These are phyloP conservation scores for Laticauda colubrina DNA, from an alignment of 2,113 vertebrate species.

Conservation along the genomic window DNA sequence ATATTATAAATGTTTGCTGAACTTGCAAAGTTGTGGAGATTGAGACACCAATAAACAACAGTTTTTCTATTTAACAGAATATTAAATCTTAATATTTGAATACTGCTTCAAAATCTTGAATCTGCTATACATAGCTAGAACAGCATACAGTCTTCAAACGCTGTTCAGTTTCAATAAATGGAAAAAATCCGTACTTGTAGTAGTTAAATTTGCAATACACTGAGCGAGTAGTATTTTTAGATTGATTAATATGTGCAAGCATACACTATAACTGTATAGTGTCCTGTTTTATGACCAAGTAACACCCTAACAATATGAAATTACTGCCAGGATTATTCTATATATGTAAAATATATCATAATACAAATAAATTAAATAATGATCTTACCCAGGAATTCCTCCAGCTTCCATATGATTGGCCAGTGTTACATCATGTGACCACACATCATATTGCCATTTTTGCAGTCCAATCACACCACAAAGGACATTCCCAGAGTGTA, in stretches of 20 bases:
- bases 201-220: background rate
- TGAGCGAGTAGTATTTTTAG: too few species aligned
- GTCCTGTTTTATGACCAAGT: background rate
- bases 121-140: background rate
- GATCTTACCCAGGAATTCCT: slow-evolving; percentile 90
- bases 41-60: too few species aligned
- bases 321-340: background rate
- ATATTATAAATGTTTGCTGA: background rate
- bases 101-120: background rate
- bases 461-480: slow-evolving; percentile 97
- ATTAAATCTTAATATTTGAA: too few species aligned
- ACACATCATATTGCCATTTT: slow-evolving; percentile 98
- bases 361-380: accelerated
- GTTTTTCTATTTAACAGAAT: background rate
- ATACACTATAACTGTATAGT: background rate
- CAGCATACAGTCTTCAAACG: background rate
- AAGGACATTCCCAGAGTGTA: slow-evolving; percentile 95
- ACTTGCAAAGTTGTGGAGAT: background rate
- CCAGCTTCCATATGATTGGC: slow-evolving; percentile 99
- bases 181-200: background rate
- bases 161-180: background rate
- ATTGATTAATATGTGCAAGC: background rate
- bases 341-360: background rate
- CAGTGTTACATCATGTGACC: slow-evolving; percentile 96
- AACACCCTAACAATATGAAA: background rate